A percentile compares a stretch with the other conserved stretches of the same genome.
phyloP scores from a whole-genome alignment of 2,113 vertebrate genomes.

The Martes martes region DNA sequence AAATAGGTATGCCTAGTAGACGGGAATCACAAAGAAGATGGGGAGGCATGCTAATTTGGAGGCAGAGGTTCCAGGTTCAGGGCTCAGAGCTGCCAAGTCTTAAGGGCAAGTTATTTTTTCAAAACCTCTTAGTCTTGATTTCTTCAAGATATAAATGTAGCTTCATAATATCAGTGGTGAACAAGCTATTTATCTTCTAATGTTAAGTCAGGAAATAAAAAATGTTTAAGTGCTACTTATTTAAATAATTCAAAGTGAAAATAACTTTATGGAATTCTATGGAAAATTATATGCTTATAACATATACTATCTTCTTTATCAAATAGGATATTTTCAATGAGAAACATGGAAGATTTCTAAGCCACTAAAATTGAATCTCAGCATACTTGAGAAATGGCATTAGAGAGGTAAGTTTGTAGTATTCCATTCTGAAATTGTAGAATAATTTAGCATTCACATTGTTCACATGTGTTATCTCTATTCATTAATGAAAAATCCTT shows the following conservation, averaged over 20 bases:
- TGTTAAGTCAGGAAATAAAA: conserved; percentile 43
- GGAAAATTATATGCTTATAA: conserved; percentile 47
- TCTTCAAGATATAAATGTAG: conserved; percentile 38
- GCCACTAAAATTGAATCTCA: conserved; percentile 35
- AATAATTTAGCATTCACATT: neutral
- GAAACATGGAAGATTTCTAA: conserved; percentile 60
- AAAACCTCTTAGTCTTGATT: neutral
- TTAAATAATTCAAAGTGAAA: conserved; percentile 51
- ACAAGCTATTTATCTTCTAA: conserved; percentile 26
- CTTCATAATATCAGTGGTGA: neutral
- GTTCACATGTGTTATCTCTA: conserved; percentile 6
- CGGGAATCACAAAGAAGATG: neutral
- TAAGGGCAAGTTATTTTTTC: neutral
- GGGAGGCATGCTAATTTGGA: neutral
- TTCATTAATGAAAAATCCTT: conserved; percentile 28
- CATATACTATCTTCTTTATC: conserved; percentile 42
- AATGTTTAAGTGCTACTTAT: conserved; percentile 38
- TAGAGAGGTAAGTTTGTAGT: neutral
- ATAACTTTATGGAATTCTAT: conserved; percentile 36
- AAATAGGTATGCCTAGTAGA: neutral
- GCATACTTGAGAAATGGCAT: conserved; percentile 33
- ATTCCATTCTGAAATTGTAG: neutral
- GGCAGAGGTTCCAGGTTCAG: neutral
- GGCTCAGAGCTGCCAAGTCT: neutral
- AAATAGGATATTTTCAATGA: conserved; percentile 48